Conservation (phyloP, 2,113 vertebrate genomes). For the Chloropsis hardwickii region DNA sequence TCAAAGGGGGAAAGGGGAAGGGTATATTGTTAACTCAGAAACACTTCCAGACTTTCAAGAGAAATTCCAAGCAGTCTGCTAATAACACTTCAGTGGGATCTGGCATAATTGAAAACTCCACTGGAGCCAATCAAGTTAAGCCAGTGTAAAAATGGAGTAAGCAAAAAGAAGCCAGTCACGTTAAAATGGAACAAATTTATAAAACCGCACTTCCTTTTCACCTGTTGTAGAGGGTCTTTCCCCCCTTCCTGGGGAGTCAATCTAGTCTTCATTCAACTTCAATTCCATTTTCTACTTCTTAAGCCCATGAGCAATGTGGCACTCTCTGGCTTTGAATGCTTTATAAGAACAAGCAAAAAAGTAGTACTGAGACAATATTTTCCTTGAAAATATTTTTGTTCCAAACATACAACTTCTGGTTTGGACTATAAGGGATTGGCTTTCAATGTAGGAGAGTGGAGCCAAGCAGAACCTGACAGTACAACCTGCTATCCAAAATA, state of each 20-base stretch:
- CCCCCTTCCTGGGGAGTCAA: neutral
- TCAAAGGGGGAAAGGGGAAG: neutral
- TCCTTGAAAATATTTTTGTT: neutral
- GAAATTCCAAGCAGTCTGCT: conserved; percentile 48
- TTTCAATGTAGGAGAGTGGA: neutral
- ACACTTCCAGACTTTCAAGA: conserved; percentile 17
- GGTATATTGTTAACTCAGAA: conserved; percentile 40
- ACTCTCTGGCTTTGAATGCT: neutral
- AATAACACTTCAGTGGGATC: conserved; percentile 53
- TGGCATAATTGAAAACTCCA: conserved; percentile 59
- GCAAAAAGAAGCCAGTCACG: conserved; percentile 5
- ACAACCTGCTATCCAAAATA: neutral
- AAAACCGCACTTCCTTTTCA: conserved; percentile 59
- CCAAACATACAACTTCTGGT: neutral
- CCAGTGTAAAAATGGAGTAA: conserved; percentile 42
- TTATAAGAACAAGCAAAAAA: neutral
- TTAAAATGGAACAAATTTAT: conserved; percentile 52
- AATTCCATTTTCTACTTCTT: neutral
- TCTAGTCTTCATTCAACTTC: neutral
- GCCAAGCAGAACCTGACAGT: neutral
- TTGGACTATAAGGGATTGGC: neutral
- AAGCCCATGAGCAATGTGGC: neutral
- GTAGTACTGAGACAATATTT: neutral
- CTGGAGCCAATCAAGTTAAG: conserved; percentile 64
- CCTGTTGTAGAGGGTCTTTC: conserved; percentile 26